phyloP scores from a whole-genome alignment of 2,113 vertebrate species.

The Piaya cayana region DNA sequence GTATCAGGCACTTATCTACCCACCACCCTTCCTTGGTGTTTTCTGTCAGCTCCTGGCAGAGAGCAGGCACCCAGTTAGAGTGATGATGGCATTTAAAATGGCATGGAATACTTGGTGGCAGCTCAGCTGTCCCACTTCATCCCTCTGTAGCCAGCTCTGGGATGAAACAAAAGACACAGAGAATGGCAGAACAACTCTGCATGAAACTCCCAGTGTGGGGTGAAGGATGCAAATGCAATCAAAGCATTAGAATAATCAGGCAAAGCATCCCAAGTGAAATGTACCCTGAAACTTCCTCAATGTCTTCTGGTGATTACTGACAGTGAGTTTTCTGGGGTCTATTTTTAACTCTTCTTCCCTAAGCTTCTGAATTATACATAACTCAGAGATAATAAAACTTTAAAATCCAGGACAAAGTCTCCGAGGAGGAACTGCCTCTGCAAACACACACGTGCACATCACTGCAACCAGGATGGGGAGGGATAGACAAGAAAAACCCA shows the following conservation, averaged over 20 bases:
- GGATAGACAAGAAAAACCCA: not conserved
- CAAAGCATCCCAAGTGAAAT: not conserved
- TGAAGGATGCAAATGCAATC: constrained; percentile 40
- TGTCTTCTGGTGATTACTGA: not conserved
- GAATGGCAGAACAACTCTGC: not conserved
- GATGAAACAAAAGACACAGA: not conserved
- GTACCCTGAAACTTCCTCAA: not conserved
- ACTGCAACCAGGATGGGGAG: not conserved
- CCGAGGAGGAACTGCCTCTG: not conserved
- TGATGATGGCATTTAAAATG: not conserved
- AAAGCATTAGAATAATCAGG: constrained; percentile 20
- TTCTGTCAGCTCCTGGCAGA: not conserved
- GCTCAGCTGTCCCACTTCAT: not conserved
- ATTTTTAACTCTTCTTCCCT: not conserved
- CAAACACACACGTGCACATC: not conserved
- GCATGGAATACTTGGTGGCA: not conserved
- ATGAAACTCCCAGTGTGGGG: not conserved
- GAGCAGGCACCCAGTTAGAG: not conserved
- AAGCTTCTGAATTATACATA: constrained; percentile 9
- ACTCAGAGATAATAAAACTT: constrained; percentile 1
- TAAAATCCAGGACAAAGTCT: constrained; percentile 34
- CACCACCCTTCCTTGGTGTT: not conserved
- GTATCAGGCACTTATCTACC: not conserved
- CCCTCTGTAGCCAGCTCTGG: not conserved
- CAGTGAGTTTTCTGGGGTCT: not conserved